phyloP scores from a whole-genome alignment of 2,113 vertebrate species.

The Mastomys coucha region DNA sequence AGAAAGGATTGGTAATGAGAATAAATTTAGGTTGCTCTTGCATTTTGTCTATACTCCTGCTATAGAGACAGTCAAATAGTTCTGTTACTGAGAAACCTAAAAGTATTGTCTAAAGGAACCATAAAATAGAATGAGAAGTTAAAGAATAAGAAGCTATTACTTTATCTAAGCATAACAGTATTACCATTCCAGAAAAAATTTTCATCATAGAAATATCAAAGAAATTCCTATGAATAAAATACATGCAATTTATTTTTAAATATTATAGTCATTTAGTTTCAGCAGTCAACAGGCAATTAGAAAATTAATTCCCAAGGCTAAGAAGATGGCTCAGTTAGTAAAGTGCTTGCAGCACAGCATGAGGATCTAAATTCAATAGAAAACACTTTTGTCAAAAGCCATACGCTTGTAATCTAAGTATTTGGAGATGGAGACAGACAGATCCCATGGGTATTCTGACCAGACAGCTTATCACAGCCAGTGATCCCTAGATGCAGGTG shows the following conservation, averaged over 20 bases:
- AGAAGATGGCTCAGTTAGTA: neutral
- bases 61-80: neutral
- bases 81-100: constrained; percentile 50
- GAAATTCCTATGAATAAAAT: constrained; percentile 53
- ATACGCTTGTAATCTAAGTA: neutral
- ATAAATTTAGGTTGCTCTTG: constrained; percentile 35
- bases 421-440: neutral
- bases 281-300: constrained; percentile 35
- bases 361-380: neutral
- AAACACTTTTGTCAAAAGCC: neutral
- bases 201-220: constrained; percentile 12
- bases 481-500: too few species aligned
- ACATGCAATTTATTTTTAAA: constrained; percentile 45
- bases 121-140: neutral
- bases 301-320: neutral
- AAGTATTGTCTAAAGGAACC: neutral
- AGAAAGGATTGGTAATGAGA: neutral
- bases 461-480: neutral
- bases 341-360: neutral
- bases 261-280: constrained; percentile 65
- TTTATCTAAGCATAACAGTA: constrained; percentile 21
- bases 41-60: constrained; percentile 34
- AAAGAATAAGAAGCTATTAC: neutral
- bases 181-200: constrained; percentile 34
- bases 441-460: neutral